A percentile compares a stretch with the other conserved stretches of the same genome.
phyloP scores from a whole-genome alignment of 2,797 vertebrate genomes.

The Paramormyrops hopkinsi region DNA sequence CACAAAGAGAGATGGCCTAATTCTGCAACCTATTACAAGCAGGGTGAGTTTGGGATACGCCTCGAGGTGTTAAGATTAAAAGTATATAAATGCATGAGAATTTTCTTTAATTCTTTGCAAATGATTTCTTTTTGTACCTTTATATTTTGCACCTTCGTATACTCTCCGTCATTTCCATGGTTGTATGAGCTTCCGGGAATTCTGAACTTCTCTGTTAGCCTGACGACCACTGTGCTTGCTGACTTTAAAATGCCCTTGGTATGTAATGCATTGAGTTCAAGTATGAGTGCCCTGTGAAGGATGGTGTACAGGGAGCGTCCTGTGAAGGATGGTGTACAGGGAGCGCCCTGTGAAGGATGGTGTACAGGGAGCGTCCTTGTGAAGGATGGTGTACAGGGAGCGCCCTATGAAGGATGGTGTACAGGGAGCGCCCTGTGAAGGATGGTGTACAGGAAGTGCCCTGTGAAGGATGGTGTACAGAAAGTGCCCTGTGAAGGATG shows the following conservation, averaged over 20 bases:
- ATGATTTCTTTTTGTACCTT: not conserved
- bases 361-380: not conserved
- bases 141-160: not conserved
- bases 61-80: not conserved
- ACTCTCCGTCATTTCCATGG: not conserved
- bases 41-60: not conserved
- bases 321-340: not conserved
- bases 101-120: not conserved
- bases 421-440: too few relatives aligned
- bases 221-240: not conserved
- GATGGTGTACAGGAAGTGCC: too few relatives aligned
- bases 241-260: not conserved
- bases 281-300: not conserved
- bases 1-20: constrained; percentile 14
- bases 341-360: not conserved
- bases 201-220: not conserved
- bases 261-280: not conserved
- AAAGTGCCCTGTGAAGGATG: too few relatives aligned
- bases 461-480: too few relatives aligned
- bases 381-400: too few relatives aligned
- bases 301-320: not conserved
- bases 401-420: too few relatives aligned
- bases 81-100: not conserved
- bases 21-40: not conserved
- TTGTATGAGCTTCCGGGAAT: not conserved